Evolutionary conservation across 2,888 invertebrate species (phyloP), one percentile per base, ranked within the genome.

Genomic region (Bombylius major): DNA sequence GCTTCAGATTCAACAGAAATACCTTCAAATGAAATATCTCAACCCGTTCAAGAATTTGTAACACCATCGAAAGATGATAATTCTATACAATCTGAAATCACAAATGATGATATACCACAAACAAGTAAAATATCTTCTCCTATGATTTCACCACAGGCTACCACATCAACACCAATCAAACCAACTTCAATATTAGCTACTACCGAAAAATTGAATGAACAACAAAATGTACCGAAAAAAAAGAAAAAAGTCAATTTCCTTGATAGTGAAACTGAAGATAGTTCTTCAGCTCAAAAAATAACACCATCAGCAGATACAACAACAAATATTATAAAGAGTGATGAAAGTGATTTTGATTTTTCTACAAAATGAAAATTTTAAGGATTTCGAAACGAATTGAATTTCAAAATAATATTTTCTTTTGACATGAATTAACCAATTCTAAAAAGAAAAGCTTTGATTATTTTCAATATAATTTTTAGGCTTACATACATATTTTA

Each of bases 291-390:
- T 52, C 58, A 55, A 12, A 58, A 59, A 47, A 3, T 3, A 3
- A 23, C 23, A 23, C 23, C 23, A 23, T 1, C 23, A 23, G 56
- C 50, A 58, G 63, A 61, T 59, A 59, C 63, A 47, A 8, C 39
- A 47, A 8, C 34, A 39, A 39, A 42, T 49, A 48, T 32, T 49
- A 48, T 32, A n/a, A 36, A 59, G 55, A 62, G 66, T 46, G 68
- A 68, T 62, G 74, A 72, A 62, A 73, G 74, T 61, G 74, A 73
- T 63, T 74, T 74, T 64, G 74, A 73, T 62, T 73, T 73, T 65
- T 70, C 73, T 56, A 65, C 67, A 51, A 67, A 64, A 61, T 54
- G 50, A 56, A 50, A 56, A 44, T 32, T 51, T 36, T 34, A 14
- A 32, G 14, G 44, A 51, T 56, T 46, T 45, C 11, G 32, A 33